Base-by-base conservation (phyloP, 1,140 invertebrate species). In the Asbolus verrucosus region DNA sequence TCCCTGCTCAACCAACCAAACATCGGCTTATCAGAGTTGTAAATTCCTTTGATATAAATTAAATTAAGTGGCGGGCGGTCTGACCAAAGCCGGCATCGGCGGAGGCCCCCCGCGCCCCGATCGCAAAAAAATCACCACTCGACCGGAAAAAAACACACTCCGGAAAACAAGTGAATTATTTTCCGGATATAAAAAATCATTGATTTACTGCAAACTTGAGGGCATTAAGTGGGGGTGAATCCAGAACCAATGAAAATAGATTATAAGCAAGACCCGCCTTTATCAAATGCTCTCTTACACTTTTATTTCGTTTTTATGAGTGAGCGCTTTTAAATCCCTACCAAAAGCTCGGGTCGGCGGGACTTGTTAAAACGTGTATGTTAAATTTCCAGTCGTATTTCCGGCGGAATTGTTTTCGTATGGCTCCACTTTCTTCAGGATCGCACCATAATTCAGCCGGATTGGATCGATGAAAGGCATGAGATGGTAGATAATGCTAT, bases 171-270 rank as follows among this genome's bases (percentile, higher is more conserved):
- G 65, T 66, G 24, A 21, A 65, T 65, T 62, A 38, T 33, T 38
- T 65, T 65, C 38, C 38, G 21, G 30, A 39, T 16, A 50, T 31
- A 69, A 69, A 69, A 46, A 50, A 67, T 41, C 62, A 66, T 71
- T 67, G 69, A 71, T 71, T 67, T 71, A 67, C 24, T 66, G 50
- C 19, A 71, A 36, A 61, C 62, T 70, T 54, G 50, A 21, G 39
- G 18, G 60, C 33, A 41, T 46, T 38, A 66, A 61, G 69, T 71
- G 69, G 69, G 69, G 33, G 24, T 54, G 33, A 27, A 54, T 63
- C 60, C 39, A 54, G 68, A 65, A 70, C 69, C 69, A 71, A 71
- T 71, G 46, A 71, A 67, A 67, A 67, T 71, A 67, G 59, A 63
- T 71, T 66, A 54, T 67, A 67, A 67, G 65, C 38, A 43, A 39